phyloP scores from a whole-genome alignment of 30 jellyfish, hydroid and myxozoan genomes.

The Hydractinia echinata region DNA sequence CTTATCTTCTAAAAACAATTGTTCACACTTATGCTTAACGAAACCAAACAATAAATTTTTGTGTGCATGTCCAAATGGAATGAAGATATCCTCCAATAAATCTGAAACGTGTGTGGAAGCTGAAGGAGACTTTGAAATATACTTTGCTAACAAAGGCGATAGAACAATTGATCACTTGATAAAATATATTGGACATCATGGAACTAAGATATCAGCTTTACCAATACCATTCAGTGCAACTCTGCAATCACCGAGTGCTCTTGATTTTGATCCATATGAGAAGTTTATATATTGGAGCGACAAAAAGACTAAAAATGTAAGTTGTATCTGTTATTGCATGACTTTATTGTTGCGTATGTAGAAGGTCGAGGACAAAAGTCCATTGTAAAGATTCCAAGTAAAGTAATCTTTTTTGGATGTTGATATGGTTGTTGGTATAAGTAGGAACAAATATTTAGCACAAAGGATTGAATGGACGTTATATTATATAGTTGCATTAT shows the following conservation, averaged over 20 bases:
- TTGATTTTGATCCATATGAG: constrained; percentile 8
- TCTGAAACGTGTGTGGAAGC: not conserved
- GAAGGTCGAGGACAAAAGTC: not conserved
- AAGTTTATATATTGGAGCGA: not conserved
- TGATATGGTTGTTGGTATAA: not conserved
- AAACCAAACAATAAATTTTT: not conserved
- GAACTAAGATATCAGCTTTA: not conserved
- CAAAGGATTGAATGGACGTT: too few relatives aligned
- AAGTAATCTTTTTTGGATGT: not conserved
- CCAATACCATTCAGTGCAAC: not conserved
- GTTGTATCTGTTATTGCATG: not conserved
- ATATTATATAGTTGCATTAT: too few relatives aligned
- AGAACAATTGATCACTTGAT: not conserved
- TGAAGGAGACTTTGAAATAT: constrained; percentile 4
- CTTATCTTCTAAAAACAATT: not conserved
- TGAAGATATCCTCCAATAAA: not conserved
- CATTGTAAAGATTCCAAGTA: not conserved
- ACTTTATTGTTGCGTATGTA: too few relatives aligned
- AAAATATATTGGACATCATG: not conserved
- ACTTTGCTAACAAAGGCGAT: not conserved
- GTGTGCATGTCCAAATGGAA: constrained; percentile 17
- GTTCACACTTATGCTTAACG: constrained; percentile 10
- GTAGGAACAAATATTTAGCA: too few relatives aligned
- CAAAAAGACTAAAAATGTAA: not conserved
- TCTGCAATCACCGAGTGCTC: not conserved